Percentiles rank a stretch among this genome's conserved stretches.
These are phyloP conservation scores for Microdon myrmicae DNA, from an alignment of 2,888 invertebrate genomes.

Conservation along the genomic window DNA sequence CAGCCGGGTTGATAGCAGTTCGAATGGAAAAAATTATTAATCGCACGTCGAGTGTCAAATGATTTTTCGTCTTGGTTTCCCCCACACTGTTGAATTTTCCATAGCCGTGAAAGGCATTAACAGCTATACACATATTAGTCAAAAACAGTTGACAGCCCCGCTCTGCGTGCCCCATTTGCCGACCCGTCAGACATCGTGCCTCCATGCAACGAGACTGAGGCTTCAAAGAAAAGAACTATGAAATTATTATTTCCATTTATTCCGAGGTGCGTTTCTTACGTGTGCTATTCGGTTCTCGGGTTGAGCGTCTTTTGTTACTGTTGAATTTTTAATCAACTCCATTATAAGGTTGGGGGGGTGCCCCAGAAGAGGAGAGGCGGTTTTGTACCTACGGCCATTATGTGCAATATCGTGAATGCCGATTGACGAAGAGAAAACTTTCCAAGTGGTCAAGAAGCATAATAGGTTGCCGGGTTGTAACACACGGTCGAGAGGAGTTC, in stretches of 20 bases:
- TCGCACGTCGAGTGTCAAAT: too few relatives aligned
- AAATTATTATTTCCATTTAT: constrained; percentile 14
- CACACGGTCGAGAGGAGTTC: not conserved
- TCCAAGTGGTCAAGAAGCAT: constrained; percentile 32
- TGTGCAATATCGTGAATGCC: not conserved
- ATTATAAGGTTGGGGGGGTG: too few relatives aligned
- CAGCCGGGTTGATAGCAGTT: too few relatives aligned
- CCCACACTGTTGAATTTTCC: too few relatives aligned
- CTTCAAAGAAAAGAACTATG: constrained; percentile 21
- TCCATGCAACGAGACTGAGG: constrained; percentile 19
- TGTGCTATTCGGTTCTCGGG: not conserved
- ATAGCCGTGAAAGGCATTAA: too few relatives aligned
- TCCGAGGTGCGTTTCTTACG: constrained; percentile 1
- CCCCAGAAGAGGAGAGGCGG: constrained; percentile 5
- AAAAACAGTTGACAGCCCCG: not conserved
- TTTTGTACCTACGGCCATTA: not conserved
- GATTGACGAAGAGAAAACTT: constrained; percentile 2
- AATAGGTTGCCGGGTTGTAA: constrained; percentile 8
- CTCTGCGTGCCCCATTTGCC: not conserved
- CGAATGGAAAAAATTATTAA: too few relatives aligned
- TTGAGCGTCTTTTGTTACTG: not conserved
- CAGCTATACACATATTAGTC: too few relatives aligned
- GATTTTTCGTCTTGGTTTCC: too few relatives aligned
- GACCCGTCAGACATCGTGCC: constrained; percentile 32
- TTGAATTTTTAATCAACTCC: constrained; percentile 38